A percentile compares a stretch with the other conserved stretches of the same genome.
These are phyloP conservation scores for Trichechus manatus DNA, from an alignment of 2,113 vertebrate species.

Conservation along the genomic window DNA sequence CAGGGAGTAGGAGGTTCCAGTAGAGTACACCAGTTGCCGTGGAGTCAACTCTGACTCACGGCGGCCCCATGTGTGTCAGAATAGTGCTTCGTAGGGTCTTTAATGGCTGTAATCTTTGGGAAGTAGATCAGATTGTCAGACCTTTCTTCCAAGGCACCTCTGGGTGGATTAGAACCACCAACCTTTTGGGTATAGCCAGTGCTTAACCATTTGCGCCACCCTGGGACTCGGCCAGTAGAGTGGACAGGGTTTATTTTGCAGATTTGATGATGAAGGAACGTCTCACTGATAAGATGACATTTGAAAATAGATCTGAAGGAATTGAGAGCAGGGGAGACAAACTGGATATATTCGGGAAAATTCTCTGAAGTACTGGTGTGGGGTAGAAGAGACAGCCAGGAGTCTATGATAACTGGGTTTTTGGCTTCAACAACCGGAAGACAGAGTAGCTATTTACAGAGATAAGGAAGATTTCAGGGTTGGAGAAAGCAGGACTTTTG, in stretches of 20 bases:
- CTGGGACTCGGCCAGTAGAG: neutral
- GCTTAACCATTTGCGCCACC: too few relatives aligned
- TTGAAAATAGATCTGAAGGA: conserved; percentile 27
- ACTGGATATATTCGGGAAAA: neutral
- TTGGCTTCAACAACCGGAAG: neutral
- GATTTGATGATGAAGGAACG: conserved; percentile 1
- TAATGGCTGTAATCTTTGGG: too few relatives aligned
- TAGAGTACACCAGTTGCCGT: neutral
- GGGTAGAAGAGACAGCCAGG: neutral
- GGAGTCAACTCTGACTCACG: neutral
- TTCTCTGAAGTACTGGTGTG: neutral
- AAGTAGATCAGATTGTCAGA: neutral
- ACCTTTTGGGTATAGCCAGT: neutral
- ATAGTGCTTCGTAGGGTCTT: neutral
- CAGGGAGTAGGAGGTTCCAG: neutral
- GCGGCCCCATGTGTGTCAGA: neutral
- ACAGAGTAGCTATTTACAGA: neutral
- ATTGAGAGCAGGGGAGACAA: neutral
- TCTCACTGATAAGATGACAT: conserved; percentile 12
- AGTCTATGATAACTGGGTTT: neutral
- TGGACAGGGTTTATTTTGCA: neutral
- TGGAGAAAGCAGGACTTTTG: neutral
- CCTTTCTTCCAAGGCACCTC: neutral
- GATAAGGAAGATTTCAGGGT: neutral
- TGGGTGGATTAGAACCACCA: neutral